phyloP scores from a whole-genome alignment of 2,113 vertebrate genomes.

The Poecile atricapillus region DNA sequence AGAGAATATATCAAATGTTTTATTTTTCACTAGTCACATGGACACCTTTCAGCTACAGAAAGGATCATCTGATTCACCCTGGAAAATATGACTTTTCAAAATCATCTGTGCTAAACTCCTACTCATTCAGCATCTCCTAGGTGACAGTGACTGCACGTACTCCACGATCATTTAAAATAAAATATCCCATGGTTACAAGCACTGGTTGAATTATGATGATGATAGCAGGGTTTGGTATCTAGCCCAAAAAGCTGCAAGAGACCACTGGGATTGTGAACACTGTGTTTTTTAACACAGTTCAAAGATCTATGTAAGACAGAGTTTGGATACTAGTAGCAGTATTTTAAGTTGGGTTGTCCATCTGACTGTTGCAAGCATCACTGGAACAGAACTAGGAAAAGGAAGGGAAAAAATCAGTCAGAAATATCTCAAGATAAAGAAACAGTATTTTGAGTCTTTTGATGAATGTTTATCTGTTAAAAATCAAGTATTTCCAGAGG shows the following conservation, averaged over 20 bases:
- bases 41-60: background rate
- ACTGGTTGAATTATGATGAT: background rate
- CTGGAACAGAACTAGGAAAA: background rate
- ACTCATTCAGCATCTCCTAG: conserved; percentile 54
- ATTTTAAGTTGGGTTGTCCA: background rate
- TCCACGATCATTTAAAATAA: background rate
- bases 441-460: background rate
- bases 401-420: background rate
- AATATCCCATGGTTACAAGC: background rate
- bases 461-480: background rate
- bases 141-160: background rate
- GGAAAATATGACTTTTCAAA: background rate
- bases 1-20: background rate
- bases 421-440: background rate
- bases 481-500: background rate
- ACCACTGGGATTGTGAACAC: background rate
- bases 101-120: conserved; percentile 16
- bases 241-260: background rate
- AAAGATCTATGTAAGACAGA: background rate
- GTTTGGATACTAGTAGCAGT: background rate
- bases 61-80: background rate
- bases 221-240: background rate
- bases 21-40: background rate
- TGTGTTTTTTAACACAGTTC: background rate
- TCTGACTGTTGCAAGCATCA: background rate